Evolutionary conservation across 2,113 vertebrate genomes (phyloP).

Genomic region (Cervus canadensis): DNA sequence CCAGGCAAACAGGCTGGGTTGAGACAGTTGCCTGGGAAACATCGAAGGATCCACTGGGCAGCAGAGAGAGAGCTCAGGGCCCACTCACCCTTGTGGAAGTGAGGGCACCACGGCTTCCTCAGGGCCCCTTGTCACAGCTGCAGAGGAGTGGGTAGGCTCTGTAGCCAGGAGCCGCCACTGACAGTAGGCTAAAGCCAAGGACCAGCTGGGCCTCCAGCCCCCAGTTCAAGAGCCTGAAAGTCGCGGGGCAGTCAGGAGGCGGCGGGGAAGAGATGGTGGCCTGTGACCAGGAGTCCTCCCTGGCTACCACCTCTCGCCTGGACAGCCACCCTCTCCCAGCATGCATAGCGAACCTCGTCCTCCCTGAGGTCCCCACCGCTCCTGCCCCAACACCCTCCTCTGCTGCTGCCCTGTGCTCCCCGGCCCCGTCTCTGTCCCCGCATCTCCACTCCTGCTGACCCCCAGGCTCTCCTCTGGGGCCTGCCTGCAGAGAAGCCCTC

Average conservation of each 20-base stretch:
- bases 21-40: conserved; percentile 79
- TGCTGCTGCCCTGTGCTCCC: neutral
- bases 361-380: neutral
- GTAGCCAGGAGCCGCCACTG: neutral
- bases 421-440: neutral
- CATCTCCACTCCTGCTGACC: no score
- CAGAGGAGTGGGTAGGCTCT: no score
- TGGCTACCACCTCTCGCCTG: neutral
- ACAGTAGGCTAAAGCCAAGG: neutral
- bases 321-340: neutral
- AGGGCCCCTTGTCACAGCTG: neutral
- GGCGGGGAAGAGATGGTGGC: rapidly evolving
- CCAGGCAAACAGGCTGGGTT: conserved; percentile 77
- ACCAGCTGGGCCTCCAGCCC: neutral
- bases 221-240: neutral
- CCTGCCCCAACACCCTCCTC: rapidly evolving
- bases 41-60: conserved; percentile 67
- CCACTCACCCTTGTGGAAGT: conserved; percentile 66
- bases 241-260: neutral
- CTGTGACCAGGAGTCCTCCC: neutral
- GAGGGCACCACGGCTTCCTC: neutral
- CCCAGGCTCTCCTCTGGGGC: neutral
- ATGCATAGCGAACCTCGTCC: neutral
- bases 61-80: neutral
- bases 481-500: neutral